Conservation (phyloP, 2,888 invertebrate genomes). For the Dynastes maya region DNA sequence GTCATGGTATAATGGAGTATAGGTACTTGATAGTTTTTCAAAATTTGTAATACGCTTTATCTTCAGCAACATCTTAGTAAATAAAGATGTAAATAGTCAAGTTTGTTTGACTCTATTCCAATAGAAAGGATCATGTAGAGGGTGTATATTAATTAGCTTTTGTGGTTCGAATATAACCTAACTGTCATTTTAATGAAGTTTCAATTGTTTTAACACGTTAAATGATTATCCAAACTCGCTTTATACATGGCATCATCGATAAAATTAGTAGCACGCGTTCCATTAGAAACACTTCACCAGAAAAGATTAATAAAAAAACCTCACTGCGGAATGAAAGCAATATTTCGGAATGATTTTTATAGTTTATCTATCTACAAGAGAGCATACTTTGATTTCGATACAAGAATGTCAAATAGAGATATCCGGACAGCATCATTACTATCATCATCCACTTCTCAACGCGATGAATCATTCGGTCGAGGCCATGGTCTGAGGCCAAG, state of each 20-base stretch:
- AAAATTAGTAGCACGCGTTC: not conserved
- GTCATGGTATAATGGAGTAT: no score
- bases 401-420: slow-evolving; percentile 41
- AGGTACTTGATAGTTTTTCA: no score
- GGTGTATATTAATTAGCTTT: no score
- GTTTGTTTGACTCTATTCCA: no score
- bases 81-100: no score
- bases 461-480: slow-evolving; percentile 44
- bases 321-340: not conserved
- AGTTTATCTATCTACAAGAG: slow-evolving; percentile 6
- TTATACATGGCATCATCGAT: not conserved
- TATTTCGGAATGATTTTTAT: slow-evolving; percentile 7
- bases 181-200: no score
- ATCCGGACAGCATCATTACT: slow-evolving; percentile 42
- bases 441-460: slow-evolving; percentile 39
- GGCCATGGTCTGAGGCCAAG: slow-evolving; percentile 45
- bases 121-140: no score
- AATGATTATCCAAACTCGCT: no score
- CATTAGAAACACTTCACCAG: not conserved
- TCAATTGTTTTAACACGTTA: no score
- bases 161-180: no score
- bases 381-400: slow-evolving; percentile 28
- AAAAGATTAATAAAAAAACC: not conserved
- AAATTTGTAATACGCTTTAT: no score
- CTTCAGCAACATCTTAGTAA: no score